These are phyloP conservation scores for Nothobranchius kuhntae DNA, from an alignment of 2,113 vertebrate genomes.

Conservation along the genomic window DNA sequence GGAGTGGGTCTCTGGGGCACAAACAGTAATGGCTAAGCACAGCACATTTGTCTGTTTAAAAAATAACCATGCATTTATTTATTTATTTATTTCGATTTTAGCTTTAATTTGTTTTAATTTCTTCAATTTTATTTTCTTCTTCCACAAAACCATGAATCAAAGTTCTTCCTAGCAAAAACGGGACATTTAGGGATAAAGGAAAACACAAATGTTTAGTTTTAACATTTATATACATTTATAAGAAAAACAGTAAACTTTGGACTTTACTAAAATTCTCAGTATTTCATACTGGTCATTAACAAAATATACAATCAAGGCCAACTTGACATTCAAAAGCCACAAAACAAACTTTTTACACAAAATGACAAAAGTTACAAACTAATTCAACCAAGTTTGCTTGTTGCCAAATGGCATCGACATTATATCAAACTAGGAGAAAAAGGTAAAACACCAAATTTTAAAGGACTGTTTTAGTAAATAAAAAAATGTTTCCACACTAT, in stretches of 20 bases:
- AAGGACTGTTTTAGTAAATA: slow-evolving; percentile 3
- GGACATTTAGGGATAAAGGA: neutral
- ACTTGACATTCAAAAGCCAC: slow-evolving; percentile 29
- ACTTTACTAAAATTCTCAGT: slow-evolving; percentile 10
- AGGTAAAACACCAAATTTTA: neutral
- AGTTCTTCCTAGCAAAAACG: too few relatives aligned
- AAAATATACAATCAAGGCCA: slow-evolving; percentile 53
- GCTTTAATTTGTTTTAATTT: too few relatives aligned
- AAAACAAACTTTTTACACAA: slow-evolving; percentile 10
- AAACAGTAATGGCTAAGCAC: too few relatives aligned
- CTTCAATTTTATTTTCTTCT: too few relatives aligned
- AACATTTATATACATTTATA: slow-evolving; percentile 35
- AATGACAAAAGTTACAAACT: slow-evolving; percentile 16
- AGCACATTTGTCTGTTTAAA: too few relatives aligned
- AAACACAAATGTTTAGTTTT: slow-evolving; percentile 4
- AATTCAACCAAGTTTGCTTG: neutral
- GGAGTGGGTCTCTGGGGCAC: too few relatives aligned
- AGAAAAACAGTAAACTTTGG: slow-evolving; percentile 11
- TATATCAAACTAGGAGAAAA: slow-evolving; percentile 10
- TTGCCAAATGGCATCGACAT: slow-evolving; percentile 12
- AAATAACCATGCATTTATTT: too few relatives aligned
- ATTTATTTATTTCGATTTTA: too few relatives aligned
- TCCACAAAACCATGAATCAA: neutral
- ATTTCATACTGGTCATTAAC: slow-evolving; percentile 21
- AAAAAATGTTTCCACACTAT: neutral